These are phyloP conservation scores for Strix aluco DNA, from an alignment of 2,113 vertebrate genomes.

Conservation along the genomic window DNA sequence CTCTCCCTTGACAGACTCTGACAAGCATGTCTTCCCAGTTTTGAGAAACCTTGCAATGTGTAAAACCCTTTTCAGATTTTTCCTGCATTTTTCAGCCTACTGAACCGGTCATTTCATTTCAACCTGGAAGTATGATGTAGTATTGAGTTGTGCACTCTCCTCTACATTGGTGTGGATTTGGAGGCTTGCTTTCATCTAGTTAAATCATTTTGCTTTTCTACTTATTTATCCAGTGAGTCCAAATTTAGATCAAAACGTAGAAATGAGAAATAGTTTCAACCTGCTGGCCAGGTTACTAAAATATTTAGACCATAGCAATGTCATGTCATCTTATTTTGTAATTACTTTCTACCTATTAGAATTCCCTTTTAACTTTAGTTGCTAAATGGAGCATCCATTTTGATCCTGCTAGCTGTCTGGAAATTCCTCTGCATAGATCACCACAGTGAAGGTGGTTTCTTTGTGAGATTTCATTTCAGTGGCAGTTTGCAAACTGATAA, in stretches of 20 bases:
- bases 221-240: not conserved
- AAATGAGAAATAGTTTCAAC: not conserved
- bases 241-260: not conserved
- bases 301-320: not conserved
- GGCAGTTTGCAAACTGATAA: not conserved
- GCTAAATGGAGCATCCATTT: not conserved
- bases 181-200: not conserved
- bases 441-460: not conserved
- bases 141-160: not conserved
- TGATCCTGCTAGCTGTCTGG: not conserved
- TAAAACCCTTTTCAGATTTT: not conserved
- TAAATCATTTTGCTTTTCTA: not conserved
- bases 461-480: not conserved
- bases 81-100: not conserved
- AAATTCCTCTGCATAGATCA: not conserved
- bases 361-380: not conserved
- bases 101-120: not conserved
- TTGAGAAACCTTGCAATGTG: not conserved
- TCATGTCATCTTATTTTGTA: not conserved
- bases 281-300: not conserved
- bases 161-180: not conserved
- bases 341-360: not conserved
- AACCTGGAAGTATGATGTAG: not conserved
- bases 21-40: not conserved
- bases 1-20: not conserved